Evolutionary conservation across 2,113 vertebrate genomes (phyloP), one percentile per base, ranked within the genome.

Genomic region (Menura novaehollandiae): DNA sequence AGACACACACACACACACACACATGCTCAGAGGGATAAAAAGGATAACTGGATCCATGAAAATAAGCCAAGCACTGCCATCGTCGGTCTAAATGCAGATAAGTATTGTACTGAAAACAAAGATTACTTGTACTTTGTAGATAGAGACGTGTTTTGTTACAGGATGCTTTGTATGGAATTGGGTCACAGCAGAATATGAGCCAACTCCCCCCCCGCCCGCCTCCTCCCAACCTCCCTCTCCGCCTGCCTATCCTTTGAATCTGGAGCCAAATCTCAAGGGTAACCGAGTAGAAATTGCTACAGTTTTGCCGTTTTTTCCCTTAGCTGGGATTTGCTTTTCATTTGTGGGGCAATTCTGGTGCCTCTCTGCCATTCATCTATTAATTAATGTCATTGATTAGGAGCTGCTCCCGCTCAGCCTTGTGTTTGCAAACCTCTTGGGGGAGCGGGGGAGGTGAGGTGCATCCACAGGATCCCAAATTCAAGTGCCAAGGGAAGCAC

Each of bases 91-190:
- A 97, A 96, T 96, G 96, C 77, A 98, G 98, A 98, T 98, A 97
- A 97, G 96, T 97, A 97, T 96, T 96, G 92, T 97, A 97, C 94
- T 95, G 95, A 86, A 96, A 97, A 98, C 88, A 96, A 96, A 98
- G 97, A 97, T 98, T 94, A 95, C 97, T 95, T 96, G 97, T 97
- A 96, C 96, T 91, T 97, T 97, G 97, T 96, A 97, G 97, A 97
- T 97, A 97, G 94, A 97, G 96, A 95, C 44, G 59, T 96, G 95
- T 96, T 97, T 97, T 97, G 97, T 97, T 97, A 95, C 94, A 96
- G 95, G 94, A 94, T 97, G 97, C 95, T 97, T 97, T 97, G 97
- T 97, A 97, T 97, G 97, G 96, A 97, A 97, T 91, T 97, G 96
- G 97, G 96, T 97, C 97, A 97, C 91, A 95, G 95, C 84, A 97